phyloP scores from a whole-genome alignment of 2,797 vertebrate species.

The Spheniscus humboldti region DNA sequence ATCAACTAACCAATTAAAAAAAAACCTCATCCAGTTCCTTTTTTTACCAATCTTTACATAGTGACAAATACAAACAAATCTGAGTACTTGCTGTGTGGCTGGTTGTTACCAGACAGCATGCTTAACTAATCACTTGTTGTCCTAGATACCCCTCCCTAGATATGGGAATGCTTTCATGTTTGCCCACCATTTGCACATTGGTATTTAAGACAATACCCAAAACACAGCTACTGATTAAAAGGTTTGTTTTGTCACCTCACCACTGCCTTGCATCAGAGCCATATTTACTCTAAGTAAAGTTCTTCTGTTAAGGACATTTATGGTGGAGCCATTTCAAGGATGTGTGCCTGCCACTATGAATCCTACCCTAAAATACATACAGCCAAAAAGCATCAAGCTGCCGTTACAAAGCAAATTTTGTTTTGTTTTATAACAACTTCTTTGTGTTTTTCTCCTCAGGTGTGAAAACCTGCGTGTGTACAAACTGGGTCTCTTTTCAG shows the following conservation, averaged over 20 bases:
- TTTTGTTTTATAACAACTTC: background rate
- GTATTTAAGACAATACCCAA: background rate
- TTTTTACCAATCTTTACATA: background rate
- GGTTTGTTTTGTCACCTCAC: background rate
- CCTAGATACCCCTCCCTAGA: background rate
- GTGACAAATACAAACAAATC: background rate
- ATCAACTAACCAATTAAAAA: background rate
- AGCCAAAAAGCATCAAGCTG: background rate
- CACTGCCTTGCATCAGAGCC: background rate
- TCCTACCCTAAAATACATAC: background rate
- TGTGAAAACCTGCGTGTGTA: conserved; percentile 95
- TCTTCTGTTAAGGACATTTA: background rate
- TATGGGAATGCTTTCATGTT: background rate
- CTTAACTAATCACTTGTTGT: background rate
- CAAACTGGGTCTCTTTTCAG: conserved; percentile 87
- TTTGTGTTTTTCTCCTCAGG: conserved; percentile 68
- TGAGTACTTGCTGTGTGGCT: background rate
- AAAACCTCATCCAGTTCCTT: background rate
- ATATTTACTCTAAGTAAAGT: background rate
- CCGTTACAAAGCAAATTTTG: background rate
- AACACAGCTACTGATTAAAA: background rate
- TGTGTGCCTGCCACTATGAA: background rate
- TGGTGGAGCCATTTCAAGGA: background rate
- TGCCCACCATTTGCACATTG: background rate
- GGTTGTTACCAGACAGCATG: background rate